Evolutionary conservation across 2,797 vertebrate genomes (phyloP), one percentile per base, ranked within the genome.

Genomic region (Hafferia zeledoni): DNA sequence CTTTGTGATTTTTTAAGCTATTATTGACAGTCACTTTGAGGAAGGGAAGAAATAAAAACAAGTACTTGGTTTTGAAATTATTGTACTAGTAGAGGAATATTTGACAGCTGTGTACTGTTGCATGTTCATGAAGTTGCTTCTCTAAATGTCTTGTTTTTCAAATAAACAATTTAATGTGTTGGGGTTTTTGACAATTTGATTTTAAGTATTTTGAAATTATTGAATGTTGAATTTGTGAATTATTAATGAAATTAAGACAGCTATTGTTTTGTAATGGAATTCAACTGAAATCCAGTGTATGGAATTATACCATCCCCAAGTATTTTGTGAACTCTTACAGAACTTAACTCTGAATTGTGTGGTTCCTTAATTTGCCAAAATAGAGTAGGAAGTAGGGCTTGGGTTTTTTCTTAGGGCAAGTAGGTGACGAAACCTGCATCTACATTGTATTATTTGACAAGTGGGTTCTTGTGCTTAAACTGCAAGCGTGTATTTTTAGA

Each of bases 21-120:
- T 6, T 60, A 11, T 35, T 78, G 57, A 77, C 17, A 46, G 9
- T 81, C 17, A 31, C 25, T 71, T 80, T 46, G 39, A 69, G 55
- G 31, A 85, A 87, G 41, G 65, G 15, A 76, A 75, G 59, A 63
- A 89, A 25, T 65, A 70, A 88, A 89, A 30, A 22, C 13, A 5
- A 20, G 2, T 63, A 13, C 33, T 78, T 91, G 35, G 50, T 77
- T 95, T 80, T 86, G 52, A 81, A 76, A 74, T 60, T 46, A 37
- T 27, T 57, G 11, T 35, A 43, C 71, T 82, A 37, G 19, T 85
- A 67, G 59, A 95, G 92, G 60, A 87, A 67, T 91, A 70, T 85
- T 96, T 95, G 96, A 96, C 95, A 96, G 94, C 96, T 97, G 95
- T 95, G 96, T 95, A 94, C 71, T 97, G 69, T 85, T 97, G 75